phyloP scores from a whole-genome alignment of 92 coral and sea anemone species.

The Meandrina meandrites region DNA sequence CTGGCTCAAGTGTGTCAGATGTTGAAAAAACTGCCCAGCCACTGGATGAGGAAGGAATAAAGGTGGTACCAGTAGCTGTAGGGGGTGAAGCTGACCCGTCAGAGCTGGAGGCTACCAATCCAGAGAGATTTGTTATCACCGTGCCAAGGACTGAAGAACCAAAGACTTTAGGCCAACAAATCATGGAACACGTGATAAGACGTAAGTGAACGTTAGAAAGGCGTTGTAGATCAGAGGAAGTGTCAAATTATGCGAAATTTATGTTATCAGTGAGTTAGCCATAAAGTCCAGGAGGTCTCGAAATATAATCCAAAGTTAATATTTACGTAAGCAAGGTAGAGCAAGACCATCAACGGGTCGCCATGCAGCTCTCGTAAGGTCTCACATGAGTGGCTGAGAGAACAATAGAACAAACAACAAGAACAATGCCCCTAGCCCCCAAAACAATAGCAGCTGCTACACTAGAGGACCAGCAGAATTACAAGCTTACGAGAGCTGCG shows the following conservation, averaged over 20 bases:
- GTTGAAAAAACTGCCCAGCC: conserved; percentile 66
- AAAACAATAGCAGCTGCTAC: no score
- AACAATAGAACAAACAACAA: no score
- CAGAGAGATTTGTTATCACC: conserved; percentile 48
- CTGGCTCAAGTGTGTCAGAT: conserved; percentile 51
- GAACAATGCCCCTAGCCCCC: no score
- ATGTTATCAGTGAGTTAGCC: not conserved
- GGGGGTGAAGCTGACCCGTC: conserved; percentile 58
- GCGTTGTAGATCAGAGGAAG: not conserved
- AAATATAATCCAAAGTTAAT: not conserved
- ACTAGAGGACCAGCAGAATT: no score
- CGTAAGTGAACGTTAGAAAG: conserved; percentile 36
- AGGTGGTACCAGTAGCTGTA: conserved; percentile 80
- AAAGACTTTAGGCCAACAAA: conserved; percentile 52
- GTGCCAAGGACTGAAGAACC: conserved; percentile 58
- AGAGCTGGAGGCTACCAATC: conserved; percentile 51
- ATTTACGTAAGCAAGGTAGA: no score
- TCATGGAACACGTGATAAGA: conserved; percentile 63
- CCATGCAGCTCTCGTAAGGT: no score
- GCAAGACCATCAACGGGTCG: no score
- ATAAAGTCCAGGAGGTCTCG: not conserved
- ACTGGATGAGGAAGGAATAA: conserved; percentile 58
- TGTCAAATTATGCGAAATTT: not conserved
- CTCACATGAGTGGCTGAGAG: no score
- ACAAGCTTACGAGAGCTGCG: no score